Evolutionary conservation across 2,113 vertebrate genomes (phyloP), one percentile per base, ranked within the genome.

Genomic region (Amphilophus citrinellus): DNA sequence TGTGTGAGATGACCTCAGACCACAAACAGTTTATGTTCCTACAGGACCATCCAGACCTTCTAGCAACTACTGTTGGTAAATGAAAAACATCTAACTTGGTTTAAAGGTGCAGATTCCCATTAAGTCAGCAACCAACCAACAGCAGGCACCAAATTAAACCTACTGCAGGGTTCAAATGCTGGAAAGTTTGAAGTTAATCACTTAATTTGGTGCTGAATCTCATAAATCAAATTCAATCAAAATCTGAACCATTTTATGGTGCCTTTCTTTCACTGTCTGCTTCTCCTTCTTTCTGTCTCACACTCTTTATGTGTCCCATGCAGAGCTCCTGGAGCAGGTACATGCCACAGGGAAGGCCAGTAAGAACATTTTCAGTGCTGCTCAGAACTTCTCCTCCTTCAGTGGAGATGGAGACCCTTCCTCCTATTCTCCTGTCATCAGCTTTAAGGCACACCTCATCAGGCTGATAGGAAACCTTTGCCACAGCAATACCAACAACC

Each of bases 381-480:
- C 92, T 2, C 96, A 97, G 44, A 92, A 95, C 83, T 85, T 97
- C 63, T 95, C 93, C 42, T 77, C 90, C 60, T 80, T 90, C 42
- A 15, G 50, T 37, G 83, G 22, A 6, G 90, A 86, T 1, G 94
- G 76, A 7, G 95, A 95, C 4, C 77, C 91, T 1, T 93, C 96
- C 9, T 66, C 95, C n/a, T 88, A 95, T 0, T 97, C 95, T 57
- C 95, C 97, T 35, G 96, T 96, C 0, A 85, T 97, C 85, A 97
- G 96, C 58, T 98, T 99, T 80, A 98, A 98, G 91, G 95, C 95
- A 91, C 98, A 99, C 77, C 97, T 99, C 83, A 97, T 99, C 82
- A 96, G 98, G 37, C 96, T 99, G 62, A 97, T 99, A 61, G 98
- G 98, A 87, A 99, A 99, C 90, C 90, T 99, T 66, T 98, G 98